Evolutionary conservation across 2,797 vertebrate species (phyloP), one percentile per base, ranked within the genome.

Genomic region (Brachyalestes nurse): DNA sequence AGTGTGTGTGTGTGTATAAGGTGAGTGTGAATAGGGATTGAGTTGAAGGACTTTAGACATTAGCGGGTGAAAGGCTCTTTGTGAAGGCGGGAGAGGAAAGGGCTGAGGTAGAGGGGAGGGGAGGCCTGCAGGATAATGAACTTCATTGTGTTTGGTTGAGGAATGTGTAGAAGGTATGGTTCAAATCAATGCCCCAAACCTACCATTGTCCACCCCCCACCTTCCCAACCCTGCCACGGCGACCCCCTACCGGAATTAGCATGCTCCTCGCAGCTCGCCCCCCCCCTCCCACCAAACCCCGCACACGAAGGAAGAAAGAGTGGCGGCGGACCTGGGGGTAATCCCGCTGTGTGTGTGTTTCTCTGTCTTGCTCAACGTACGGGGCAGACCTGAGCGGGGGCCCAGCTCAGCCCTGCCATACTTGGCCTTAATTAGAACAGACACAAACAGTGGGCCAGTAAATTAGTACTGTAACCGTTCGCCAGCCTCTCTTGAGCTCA

Each of bases 341-440:
- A 95, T 95, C 92, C 94, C 91, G 70, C 45, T 72, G 2, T 72
- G 55, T 77, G 75, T 84, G 72, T 79, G 53, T 80, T 53, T 74
- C 21, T 69, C 40, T 72, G 64, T 78, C 58, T 73, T 67, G 77
- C 72, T 58, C 64, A 81, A 74, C 61, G 77, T 45, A 75, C 67
- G 51, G 74, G 65, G 77, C 78, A 80, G 58, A 82, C 80, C 75
- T 78, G 42, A 58, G 61, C 73, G 61, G 6, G 73, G 82, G 73
- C 79, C 61, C 64, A 47, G 34, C 34, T 72, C 51, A 74, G 67
- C 80, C 79, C 74, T 82, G 80, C 78, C 72, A 66, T 78, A 80
- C 92, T 94, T 94, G 94, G 94, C 95, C 95, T 97, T 99, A 98
- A 98, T 98, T 97, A 95, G 95, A 96, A 95, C 94, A 93, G 97